phyloP scores from a whole-genome alignment of 2,888 invertebrate genomes.

The Torymus tubicola region DNA sequence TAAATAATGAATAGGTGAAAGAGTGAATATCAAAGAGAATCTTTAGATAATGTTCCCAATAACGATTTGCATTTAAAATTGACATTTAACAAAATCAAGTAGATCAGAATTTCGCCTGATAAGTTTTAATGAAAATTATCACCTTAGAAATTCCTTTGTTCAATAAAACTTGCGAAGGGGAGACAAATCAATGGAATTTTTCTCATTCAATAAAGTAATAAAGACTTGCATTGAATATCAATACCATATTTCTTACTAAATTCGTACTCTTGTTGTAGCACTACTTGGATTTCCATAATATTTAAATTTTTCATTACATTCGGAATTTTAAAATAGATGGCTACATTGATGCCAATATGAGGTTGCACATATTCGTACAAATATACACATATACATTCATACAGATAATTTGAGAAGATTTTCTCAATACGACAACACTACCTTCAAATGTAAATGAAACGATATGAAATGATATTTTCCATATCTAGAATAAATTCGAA shows the following conservation, averaged over 20 bases:
- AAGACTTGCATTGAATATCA: constrained; percentile 80
- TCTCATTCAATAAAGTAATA: constrained; percentile 78
- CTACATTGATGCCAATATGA: too few species aligned
- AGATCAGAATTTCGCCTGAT: constrained; percentile 66
- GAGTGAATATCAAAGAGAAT: constrained; percentile 62
- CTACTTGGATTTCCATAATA: constrained; percentile 80
- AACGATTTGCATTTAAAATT: constrained; percentile 33
- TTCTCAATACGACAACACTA: too few species aligned
- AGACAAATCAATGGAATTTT: constrained; percentile 78
- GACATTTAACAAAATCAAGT: constrained; percentile 37
- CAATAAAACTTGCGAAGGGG: constrained; percentile 81
- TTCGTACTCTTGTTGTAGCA: constrained; percentile 80
- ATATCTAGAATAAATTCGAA: constrained; percentile 78
- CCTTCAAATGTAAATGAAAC: too few species aligned
- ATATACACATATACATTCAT: too few species aligned
- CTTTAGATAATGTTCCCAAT: constrained; percentile 63
- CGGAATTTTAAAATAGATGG: too few species aligned
- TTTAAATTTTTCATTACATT: too few species aligned
- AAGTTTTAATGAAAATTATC: constrained; percentile 78
- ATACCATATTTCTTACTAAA: constrained; percentile 80
- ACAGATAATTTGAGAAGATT: too few species aligned
- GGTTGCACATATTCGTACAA: too few species aligned
- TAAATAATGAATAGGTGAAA: constrained; percentile 59
- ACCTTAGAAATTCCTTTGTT: constrained; percentile 81
- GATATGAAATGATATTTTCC: constrained; percentile 75